Evolutionary conservation across 2,113 vertebrate species (phyloP).

Genomic region (Anser brachyrhynchus): DNA sequence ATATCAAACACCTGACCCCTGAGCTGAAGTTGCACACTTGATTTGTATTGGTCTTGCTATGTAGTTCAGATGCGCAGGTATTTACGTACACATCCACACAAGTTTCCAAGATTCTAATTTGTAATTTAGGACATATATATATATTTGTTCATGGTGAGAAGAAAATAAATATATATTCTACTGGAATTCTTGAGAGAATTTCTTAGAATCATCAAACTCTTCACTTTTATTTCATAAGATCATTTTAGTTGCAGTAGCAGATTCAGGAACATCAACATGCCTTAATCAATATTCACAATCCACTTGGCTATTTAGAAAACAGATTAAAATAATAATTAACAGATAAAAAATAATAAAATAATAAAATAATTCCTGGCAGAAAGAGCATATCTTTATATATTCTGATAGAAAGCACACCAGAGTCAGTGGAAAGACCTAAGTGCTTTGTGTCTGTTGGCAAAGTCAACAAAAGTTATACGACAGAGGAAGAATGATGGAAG

Average conservation of each 20-base stretch:
- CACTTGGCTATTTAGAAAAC: neutral
- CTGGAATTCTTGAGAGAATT: neutral
- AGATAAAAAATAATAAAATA: too few relatives aligned
- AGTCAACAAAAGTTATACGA: neutral
- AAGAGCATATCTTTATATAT: neutral
- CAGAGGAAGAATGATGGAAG: neutral
- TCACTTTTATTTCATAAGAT: neutral
- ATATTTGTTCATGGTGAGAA: neutral
- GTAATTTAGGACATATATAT: neutral
- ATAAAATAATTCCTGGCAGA: neutral
- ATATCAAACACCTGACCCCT: neutral
- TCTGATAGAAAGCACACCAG: neutral
- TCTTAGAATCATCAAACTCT: neutral
- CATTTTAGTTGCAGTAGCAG: neutral
- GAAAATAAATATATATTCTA: neutral
- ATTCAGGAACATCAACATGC: neutral
- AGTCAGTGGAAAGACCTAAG: neutral
- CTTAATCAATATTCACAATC: neutral
- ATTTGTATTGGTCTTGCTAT: neutral
- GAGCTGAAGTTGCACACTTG: neutral
- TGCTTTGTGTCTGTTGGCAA: neutral
- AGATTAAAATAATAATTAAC: neutral
- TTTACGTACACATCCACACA: fast-evolving
- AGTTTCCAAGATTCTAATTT: neutral
- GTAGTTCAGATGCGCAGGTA: neutral